These are phyloP conservation scores for Synchiropus splendidus DNA, from an alignment of 2,113 vertebrate species.

Conservation along the genomic window DNA sequence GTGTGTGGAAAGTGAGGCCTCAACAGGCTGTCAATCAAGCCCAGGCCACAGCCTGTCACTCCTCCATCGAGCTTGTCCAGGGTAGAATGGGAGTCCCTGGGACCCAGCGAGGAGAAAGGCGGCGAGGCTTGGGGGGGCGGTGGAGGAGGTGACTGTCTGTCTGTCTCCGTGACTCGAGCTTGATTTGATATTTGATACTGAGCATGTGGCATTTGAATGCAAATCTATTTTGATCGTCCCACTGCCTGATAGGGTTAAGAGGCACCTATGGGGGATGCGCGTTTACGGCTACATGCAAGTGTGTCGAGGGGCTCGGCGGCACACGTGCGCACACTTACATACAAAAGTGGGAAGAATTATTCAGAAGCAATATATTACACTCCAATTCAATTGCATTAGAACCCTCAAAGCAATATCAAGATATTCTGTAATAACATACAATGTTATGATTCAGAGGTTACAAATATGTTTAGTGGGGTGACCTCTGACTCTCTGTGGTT, in stretches of 20 bases:
- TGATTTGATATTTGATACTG: slow-evolving; percentile 68
- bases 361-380: slow-evolving; percentile 79
- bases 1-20: slow-evolving; percentile 35
- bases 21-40: slow-evolving; percentile 65
- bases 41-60: slow-evolving; percentile 46
- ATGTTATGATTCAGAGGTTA: slow-evolving; percentile 79
- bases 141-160: slow-evolving; percentile 44
- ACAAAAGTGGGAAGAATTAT: slow-evolving; percentile 69
- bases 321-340: slow-evolving; percentile 14
- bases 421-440: slow-evolving; percentile 78
- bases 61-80: slow-evolving; percentile 38
- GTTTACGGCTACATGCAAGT: slow-evolving; percentile 24
- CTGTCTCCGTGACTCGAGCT: slow-evolving; percentile 47
- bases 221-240: slow-evolving; percentile 64
- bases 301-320: slow-evolving; percentile 14
- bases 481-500: slow-evolving; percentile 15
- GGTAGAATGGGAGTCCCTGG: slow-evolving; percentile 49
- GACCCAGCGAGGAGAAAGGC: slow-evolving; percentile 41
- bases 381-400: slow-evolving; percentile 83
- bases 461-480: slow-evolving; percentile 47
- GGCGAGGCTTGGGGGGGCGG: too few relatives aligned
- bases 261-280: slow-evolving; percentile 57
- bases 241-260: slow-evolving; percentile 56
- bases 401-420: slow-evolving; percentile 80
- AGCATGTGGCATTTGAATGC: slow-evolving; percentile 64